These are phyloP conservation scores for Heliothis subflexa DNA, from an alignment of 1,140 invertebrate species.

Conservation along the genomic window DNA sequence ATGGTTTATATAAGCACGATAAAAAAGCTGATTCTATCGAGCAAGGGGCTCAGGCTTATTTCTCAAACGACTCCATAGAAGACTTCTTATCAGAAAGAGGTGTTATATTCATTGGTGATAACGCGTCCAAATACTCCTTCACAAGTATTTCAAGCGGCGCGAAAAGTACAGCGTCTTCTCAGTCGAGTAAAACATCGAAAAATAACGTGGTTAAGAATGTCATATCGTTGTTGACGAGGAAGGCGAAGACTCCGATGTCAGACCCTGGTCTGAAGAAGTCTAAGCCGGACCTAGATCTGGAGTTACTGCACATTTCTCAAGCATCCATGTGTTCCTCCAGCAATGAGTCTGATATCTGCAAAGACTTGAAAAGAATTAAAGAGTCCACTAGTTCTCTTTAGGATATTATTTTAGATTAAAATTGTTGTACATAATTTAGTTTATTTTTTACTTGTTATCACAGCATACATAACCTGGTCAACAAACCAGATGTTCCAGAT, in stretches of 20 bases:
- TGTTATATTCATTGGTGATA: conserved; percentile 65
- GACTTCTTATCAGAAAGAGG: conserved; percentile 73
- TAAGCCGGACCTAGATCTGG: conserved; percentile 60
- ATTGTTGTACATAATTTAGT: conserved; percentile 22
- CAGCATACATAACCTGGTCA: too few species aligned
- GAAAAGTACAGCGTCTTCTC: conserved; percentile 55
- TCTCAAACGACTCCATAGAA: conserved; percentile 78
- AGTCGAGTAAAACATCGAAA: conserved; percentile 73
- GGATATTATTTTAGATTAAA: conserved; percentile 18
- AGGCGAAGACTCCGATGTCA: conserved; percentile 62
- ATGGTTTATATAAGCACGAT: conserved; percentile 47
- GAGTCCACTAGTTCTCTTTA: conserved; percentile 63
- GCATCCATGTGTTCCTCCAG: conserved; percentile 69
- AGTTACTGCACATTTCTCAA: conserved; percentile 74
- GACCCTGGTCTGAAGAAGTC: conserved; percentile 65
- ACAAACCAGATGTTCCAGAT: too few species aligned
- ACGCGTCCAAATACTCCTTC: conserved; percentile 72
- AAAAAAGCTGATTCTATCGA: conserved; percentile 61
- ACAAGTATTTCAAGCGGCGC: conserved; percentile 55
- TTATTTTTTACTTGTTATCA: neutral
- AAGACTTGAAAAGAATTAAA: conserved; percentile 50
- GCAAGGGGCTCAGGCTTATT: conserved; percentile 70
- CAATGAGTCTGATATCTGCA: conserved; percentile 59
- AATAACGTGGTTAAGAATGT: conserved; percentile 70
- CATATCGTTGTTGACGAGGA: conserved; percentile 62